Percentiles rank a stretch among this genome's conserved stretches.
These are phyloP conservation scores for Papilio glaucus DNA, from an alignment of 1,140 invertebrate genomes.

Conservation along the genomic window DNA sequence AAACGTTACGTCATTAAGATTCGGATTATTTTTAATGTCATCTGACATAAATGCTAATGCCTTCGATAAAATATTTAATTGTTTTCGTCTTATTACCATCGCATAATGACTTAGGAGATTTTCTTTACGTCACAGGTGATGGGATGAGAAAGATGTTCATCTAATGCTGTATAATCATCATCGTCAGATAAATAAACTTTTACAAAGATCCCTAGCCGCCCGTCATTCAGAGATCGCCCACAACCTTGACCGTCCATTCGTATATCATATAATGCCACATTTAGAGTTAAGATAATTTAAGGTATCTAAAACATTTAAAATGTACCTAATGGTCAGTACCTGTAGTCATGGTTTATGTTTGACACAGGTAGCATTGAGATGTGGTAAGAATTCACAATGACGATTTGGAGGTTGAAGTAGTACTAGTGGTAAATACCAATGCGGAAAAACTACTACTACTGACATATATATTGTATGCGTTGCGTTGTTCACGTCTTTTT, in stretches of 20 bases:
- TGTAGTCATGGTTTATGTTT: background rate
- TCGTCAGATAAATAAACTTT: too few species aligned
- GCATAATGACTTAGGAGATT: background rate
- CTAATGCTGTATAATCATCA: background rate
- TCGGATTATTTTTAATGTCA: conserved; percentile 51
- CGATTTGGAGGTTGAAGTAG: background rate
- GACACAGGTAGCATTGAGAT: background rate
- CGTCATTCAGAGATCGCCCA: too few species aligned
- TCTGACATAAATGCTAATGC: conserved; percentile 52
- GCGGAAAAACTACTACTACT: too few species aligned
- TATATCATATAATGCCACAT: too few species aligned
- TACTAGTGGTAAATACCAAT: background rate
- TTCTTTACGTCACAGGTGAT: background rate
- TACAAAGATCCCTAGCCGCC: too few species aligned
- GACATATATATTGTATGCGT: too few species aligned
- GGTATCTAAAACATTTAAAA: background rate
- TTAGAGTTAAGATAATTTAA: too few species aligned
- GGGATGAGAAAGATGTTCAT: background rate
- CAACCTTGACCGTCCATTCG: too few species aligned
- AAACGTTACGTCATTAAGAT: conserved; percentile 53
- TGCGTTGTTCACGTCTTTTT: too few species aligned
- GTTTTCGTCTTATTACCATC: conserved; percentile 7
- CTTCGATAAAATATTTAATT: conserved; percentile 47
- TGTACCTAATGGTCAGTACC: background rate
- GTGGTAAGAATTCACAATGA: background rate